These are phyloP conservation scores for Oncorhynchus mykiss DNA, from an alignment of 2,113 vertebrate genomes.

Conservation along the genomic window DNA sequence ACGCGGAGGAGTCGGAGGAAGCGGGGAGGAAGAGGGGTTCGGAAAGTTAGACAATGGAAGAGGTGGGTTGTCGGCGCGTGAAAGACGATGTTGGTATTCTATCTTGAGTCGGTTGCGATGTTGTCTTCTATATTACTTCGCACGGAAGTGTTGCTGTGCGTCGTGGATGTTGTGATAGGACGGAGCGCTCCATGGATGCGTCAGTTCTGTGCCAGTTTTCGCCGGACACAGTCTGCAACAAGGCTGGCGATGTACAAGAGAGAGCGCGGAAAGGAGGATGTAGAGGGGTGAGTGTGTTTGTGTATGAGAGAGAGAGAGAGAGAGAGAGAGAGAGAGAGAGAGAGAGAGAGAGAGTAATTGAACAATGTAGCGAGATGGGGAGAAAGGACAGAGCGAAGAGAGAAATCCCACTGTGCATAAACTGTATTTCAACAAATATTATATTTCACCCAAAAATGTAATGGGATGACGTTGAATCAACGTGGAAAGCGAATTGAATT, in stretches of 20 bases:
- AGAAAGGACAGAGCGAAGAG: too few species aligned
- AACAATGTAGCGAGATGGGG: neutral
- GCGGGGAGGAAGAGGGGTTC: conserved; percentile 1
- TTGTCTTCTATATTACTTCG: conserved; percentile 27
- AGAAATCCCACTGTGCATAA: neutral
- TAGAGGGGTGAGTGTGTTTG: neutral
- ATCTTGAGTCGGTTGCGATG: neutral
- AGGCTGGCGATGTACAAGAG: conserved; percentile 13
- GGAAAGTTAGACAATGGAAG: conserved; percentile 28
- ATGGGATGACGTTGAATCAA: too few species aligned
- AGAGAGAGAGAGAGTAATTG: neutral
- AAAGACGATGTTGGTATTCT: neutral
- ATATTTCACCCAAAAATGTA: too few species aligned
- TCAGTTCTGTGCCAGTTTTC: conserved; percentile 36
- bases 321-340: too few species aligned
- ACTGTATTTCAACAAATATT: too few species aligned
- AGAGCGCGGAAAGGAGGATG: conserved; percentile 12
- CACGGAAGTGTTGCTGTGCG: neutral
- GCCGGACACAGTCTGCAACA: conserved; percentile 30
- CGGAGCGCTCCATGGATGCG: conserved; percentile 51
- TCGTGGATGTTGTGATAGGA: conserved; percentile 38
- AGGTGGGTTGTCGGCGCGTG: conserved; percentile 5
- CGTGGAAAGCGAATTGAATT: too few species aligned
- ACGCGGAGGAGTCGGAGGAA: neutral
- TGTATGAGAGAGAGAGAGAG: too few species aligned